Percentiles rank a stretch among this genome's conserved stretches.
Evolutionary conservation across 2,113 vertebrate species (phyloP).

Genomic region (Nerophis lumbriciformis): DNA sequence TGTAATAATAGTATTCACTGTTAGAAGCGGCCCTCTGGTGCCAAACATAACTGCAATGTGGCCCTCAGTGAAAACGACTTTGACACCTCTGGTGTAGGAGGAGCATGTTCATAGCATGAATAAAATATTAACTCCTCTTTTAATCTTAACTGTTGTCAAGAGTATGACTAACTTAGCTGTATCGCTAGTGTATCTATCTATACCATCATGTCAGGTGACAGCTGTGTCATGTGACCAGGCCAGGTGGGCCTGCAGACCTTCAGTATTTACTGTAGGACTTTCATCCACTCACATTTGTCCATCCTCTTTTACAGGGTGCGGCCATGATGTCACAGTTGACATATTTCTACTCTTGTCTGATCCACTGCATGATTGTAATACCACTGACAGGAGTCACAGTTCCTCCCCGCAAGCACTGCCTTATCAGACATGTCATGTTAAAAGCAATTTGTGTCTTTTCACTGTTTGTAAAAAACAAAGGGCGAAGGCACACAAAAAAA

Average conservation of each 20-base stretch:
- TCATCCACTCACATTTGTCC: slow-evolving; percentile 13
- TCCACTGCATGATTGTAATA: slow-evolving; percentile 47
- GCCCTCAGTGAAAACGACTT: too few species aligned
- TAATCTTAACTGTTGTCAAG: too few species aligned
- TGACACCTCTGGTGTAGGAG: too few species aligned
- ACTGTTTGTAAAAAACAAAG: too few species aligned
- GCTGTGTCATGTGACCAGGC: slow-evolving; percentile 58
- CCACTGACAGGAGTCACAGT: slow-evolving; percentile 25
- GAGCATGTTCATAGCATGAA: too few species aligned
- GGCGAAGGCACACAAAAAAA: too few species aligned
- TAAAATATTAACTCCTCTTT: too few species aligned
- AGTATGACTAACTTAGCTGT: too few species aligned
- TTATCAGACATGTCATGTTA: not conserved
- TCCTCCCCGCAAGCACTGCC: not conserved
- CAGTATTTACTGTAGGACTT: slow-evolving; percentile 7
- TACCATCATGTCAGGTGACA: slow-evolving; percentile 51
- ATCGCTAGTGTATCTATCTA: not conserved
- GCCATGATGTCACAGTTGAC: slow-evolving; percentile 34
- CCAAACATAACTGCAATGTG: too few species aligned
- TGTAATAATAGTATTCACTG: too few species aligned
- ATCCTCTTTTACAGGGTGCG: slow-evolving; percentile 51
- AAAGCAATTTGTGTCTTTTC: too few species aligned
- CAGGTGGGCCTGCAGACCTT: slow-evolving; percentile 58
- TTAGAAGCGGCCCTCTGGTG: too few species aligned
- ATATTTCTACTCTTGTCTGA: slow-evolving; percentile 50